Conservation (phyloP, 2,888 invertebrate genomes). For the Drosophila neutralis region DNA sequence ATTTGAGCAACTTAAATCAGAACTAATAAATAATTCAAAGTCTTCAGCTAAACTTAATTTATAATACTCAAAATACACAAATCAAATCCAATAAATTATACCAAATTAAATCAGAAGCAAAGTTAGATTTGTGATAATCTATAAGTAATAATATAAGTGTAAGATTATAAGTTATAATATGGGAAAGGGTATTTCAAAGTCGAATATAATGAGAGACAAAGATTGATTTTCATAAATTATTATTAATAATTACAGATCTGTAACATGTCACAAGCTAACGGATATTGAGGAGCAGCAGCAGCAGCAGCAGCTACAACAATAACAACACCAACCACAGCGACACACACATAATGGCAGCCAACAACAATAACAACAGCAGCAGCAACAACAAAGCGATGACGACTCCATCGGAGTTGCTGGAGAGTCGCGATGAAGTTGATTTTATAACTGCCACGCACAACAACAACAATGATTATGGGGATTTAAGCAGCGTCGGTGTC, state of each 20-base stretch:
- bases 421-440: conserved; percentile 82
- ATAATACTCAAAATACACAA: not conserved
- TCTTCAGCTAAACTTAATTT: not conserved
- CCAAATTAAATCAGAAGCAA: not conserved
- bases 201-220: not conserved
- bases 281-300: conserved; percentile 40
- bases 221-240: not conserved
- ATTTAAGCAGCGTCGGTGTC: conserved; percentile 58
- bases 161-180: not conserved
- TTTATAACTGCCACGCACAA: conserved; percentile 71
- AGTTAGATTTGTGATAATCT: not conserved
- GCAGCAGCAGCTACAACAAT: conserved; percentile 6
- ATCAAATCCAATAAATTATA: not conserved
- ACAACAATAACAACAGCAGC: conserved; percentile 28
- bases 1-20: not conserved
- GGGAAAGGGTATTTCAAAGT: not conserved
- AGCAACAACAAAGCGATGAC: conserved; percentile 32
- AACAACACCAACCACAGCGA: conserved; percentile 8
- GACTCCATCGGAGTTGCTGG: conserved; percentile 18
- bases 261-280: conserved; percentile 59
- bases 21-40: not conserved
- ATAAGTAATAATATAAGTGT: too few relatives aligned
- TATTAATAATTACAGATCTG: conserved; percentile 42
- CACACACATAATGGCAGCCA: conserved; percentile 44
- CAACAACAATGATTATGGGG: conserved; percentile 73